Percentiles rank a stretch among this genome's conserved stretches.
phyloP scores from a whole-genome alignment of 1,140 invertebrate species.

The Theocolax elegans region DNA sequence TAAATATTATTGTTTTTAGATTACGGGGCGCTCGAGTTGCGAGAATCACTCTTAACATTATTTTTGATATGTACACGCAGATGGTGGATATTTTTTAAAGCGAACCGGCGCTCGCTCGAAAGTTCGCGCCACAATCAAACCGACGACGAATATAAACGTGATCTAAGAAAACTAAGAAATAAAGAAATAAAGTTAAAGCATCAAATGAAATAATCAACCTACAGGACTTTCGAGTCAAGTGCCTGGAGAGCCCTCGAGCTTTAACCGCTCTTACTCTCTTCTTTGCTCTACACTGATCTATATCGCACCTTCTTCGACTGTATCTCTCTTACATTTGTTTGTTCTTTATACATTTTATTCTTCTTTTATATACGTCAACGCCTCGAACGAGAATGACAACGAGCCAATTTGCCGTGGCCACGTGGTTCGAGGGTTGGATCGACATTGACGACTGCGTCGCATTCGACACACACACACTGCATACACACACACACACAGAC shows the following conservation, averaged over 20 bases:
- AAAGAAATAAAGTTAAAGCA: not conserved
- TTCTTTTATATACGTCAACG: not conserved
- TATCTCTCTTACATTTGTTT: not conserved
- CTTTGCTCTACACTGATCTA: conserved; percentile 1
- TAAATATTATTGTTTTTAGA: conserved; percentile 13
- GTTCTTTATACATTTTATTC: not conserved
- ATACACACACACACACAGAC: too few species aligned
- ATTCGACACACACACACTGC: too few species aligned
- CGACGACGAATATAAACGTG: not conserved
- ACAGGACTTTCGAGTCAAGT: not conserved
- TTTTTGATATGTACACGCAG: not conserved
- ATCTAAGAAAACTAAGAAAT: not conserved
- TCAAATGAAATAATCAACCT: not conserved
- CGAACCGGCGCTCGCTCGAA: conserved; percentile 2
- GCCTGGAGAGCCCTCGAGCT: not conserved
- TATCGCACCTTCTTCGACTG: not conserved
- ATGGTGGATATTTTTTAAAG: not conserved
- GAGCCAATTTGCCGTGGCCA: too few species aligned
- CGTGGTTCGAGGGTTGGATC: too few species aligned
- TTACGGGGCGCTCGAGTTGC: too few species aligned
- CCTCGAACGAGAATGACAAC: too few species aligned
- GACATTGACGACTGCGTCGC: too few species aligned
- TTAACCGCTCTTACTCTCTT: conserved; percentile 33
- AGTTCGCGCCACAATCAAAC: conserved; percentile 15
- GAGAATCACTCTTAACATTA: not conserved